Evolutionary conservation across 2,888 invertebrate species (phyloP), one percentile per base, ranked within the genome.

Genomic region (Saturnia pavonia): DNA sequence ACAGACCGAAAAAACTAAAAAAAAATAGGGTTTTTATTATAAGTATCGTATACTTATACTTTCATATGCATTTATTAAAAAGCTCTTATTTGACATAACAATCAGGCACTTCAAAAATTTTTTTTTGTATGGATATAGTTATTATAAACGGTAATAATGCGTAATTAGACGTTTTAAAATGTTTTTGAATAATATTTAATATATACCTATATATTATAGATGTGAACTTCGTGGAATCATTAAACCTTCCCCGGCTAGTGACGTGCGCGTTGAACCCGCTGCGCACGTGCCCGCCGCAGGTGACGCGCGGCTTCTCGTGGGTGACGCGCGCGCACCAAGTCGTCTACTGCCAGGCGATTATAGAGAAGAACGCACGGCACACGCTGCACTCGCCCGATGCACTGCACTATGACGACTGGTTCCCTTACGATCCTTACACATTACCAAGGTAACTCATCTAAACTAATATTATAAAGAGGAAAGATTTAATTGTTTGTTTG

Each of bases 381-480:
- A 93, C 94, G 54, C 81, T 95, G 19, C 92, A 91, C 82, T 70
- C 91, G 74, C 11, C 89, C 77, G 74, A 87, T 3, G 88, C 87
- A n/a, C 83, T 87, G n/a, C 88, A 94, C 16, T 95, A 95, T 69
- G 91, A 96, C 1, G 95, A 96, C 71, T 98, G 97, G 93, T 99
- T 98, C 86, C 99, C 99, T 0, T 99, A 98, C 84, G 98, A 98
- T 90, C 98, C 98, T 0, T 99, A 97, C 84, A 88, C 96, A 22
- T 91, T 99, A 67, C 95, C 96, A 78, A 95, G 94, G 96, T 96
- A 82, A 90, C 87, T 12, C 22, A 22, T 11, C 0, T n/a, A n/a
- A n/a, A n/a, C n/a, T n/a, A n/a, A n/a, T n/a, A n/a, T n/a, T n/a
- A n/a, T n/a, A n/a, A n/a, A n/a, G n/a, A n/a, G n/a, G n/a, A n/a